Base-by-base conservation (phyloP, 2,113 vertebrate genomes). In the Nansenia antarctica region DNA sequence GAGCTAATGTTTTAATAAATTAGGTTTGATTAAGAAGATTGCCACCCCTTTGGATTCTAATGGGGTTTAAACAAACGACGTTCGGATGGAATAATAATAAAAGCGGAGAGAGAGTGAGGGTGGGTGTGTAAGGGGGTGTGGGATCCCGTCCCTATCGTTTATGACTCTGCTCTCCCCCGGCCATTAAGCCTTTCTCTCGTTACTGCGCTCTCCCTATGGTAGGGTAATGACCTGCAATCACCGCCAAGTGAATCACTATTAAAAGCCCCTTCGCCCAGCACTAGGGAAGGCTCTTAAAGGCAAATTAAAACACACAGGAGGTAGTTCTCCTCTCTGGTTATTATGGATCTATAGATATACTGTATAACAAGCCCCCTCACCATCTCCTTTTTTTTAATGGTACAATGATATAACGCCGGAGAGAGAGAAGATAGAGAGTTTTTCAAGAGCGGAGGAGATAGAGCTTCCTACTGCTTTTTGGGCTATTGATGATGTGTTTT, bases 171-270 rank as follows among this genome's bases (percentile, higher is more conserved):
- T 94, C 91, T 95, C 94, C 92, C 93, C 94, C 93, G 93, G 92
- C 94, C 93, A 94, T 95, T 96, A 98, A 94, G 94, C 93, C 90
- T 84, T 80, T 91, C 94, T 95, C 95, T 94, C 92, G 94, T 95
- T 96, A 96, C 45, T 49, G 45, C 45, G n/a, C 95, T 95, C 92
- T 96, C 95, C 95, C 95, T 92, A 95, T 94, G 94, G 94, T 95
- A 94, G 94, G 94, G 94, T 97, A 97, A 97, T 94, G 94, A 97
- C 94, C 94, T 94, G 93, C 94, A 95, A 96, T 95, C 89, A 92
- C 93, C 95, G 95, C 91, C 93, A 95, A 97, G 95, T 95, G 95
- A 94, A 95, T 95, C 95, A 94, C 94, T 94, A 96, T 97, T 96
- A 96, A 90, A 96, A 94, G 93, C 60, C 75, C 54, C 72, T 80